Evolutionary conservation across 2,797 vertebrate genomes (phyloP), one percentile per base, ranked within the genome.

Genomic region (Gephyroberyx darwinii): DNA sequence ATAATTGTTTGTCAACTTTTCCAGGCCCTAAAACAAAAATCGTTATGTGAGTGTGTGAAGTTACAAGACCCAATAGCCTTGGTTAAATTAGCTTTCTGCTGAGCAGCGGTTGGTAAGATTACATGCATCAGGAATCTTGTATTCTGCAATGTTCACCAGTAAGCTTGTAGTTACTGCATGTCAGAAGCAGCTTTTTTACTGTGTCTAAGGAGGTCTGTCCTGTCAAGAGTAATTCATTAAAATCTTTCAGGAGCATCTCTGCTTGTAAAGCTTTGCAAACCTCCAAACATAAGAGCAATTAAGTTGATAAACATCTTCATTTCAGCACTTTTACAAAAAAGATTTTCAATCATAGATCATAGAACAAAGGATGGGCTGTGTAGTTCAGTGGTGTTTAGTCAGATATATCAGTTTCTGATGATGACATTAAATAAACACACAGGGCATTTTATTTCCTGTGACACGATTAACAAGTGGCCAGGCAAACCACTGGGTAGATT

Each of bases 1-100:
- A 77, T 80, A 86, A 84, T 89, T 89, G 78, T 79, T 66, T 86
- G 79, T 89, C 78, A 85, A 63, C 52, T 70, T 80, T 81, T 31
- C 31, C 51, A 39, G 72, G 66, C 54, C 56, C 59, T 78, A 67
- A 83, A 82, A 82, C 65, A 71, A 78, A 89, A 81, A 67, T 82
- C 82, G 86, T 86, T 82, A 75, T 50, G 68, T 43, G 59, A 81
- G 39, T 37, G 55, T 61, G 69, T 81, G 50, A 78, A 66, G 57
- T 67, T 74, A 39, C 33, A 33, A 59, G 48, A 69, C 60, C 8
- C 51, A 47, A 73, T 81, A 33, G 41, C 26, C 60, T 33, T 58
- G 35, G 59, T 50, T 74, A 54, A 77, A 83, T 89, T 59, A 67
- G 56, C 63, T 84, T 69, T 43, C 47, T 26, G 37, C 19, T 31